These are phyloP conservation scores for Encarsia formosa DNA, from an alignment of 2,888 invertebrate species.

Conservation along the genomic window DNA sequence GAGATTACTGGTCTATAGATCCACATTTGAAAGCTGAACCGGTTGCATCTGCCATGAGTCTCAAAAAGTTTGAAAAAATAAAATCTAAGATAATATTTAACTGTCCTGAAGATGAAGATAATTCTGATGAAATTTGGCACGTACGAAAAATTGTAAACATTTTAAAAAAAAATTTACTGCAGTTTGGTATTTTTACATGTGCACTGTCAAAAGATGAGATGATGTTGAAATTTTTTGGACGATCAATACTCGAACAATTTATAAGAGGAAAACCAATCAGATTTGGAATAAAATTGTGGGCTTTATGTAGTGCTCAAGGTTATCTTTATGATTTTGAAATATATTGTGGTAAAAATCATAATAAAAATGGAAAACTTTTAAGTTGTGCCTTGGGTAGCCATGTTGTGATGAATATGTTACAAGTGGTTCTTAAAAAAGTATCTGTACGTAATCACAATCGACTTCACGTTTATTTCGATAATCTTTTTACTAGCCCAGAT, in stretches of 20 bases:
- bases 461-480: too few relatives aligned
- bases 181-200: neutral
- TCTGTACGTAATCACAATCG: too few relatives aligned
- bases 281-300: slow-evolving; percentile 10
- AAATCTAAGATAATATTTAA: neutral
- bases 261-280: slow-evolving; percentile 2
- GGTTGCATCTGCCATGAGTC: neutral
- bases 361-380: neutral
- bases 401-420: neutral
- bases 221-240: slow-evolving; percentile 7
- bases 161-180: neutral
- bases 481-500: too few relatives aligned
- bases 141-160: slow-evolving; percentile 2
- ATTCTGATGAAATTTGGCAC: neutral
- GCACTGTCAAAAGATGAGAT: slow-evolving; percentile 6
- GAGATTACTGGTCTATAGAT: slow-evolving; percentile 2
- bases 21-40: neutral
- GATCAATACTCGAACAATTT: neutral
- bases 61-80: slow-evolving; percentile 3
- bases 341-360: slow-evolving; percentile 19
- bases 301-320: slow-evolving; percentile 1
- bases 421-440: too few relatives aligned
- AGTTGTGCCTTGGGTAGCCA: neutral
- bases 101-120: neutral
- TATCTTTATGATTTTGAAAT: slow-evolving; percentile 1